These are phyloP conservation scores for Menura novaehollandiae DNA, from an alignment of 2,113 vertebrate genomes.

Conservation along the genomic window DNA sequence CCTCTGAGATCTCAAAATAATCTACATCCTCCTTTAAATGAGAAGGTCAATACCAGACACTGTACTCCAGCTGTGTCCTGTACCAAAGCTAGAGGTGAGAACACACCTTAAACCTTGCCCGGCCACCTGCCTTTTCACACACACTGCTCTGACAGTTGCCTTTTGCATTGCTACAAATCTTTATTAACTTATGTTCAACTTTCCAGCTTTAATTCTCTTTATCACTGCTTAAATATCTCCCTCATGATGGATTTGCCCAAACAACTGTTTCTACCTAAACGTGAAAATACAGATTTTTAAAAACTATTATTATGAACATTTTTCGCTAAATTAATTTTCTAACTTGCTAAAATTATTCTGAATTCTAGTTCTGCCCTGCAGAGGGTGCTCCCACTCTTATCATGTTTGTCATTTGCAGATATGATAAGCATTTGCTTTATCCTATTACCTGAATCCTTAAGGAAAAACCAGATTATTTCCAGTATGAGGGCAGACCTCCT, in stretches of 20 bases:
- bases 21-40: not conserved
- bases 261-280: not conserved
- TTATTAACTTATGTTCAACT: not conserved
- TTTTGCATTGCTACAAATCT: not conserved
- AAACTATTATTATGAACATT: too few relatives aligned
- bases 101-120: not conserved
- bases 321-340: not conserved
- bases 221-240: not conserved
- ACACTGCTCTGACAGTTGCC: not conserved
- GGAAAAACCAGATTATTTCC: not conserved
- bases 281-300: rapidly evolving
- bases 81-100: not conserved
- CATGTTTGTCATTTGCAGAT: not conserved
- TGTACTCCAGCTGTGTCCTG: not conserved
- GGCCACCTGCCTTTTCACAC: not conserved
- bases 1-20: not conserved
- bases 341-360: not conserved
- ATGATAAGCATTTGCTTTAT: not conserved
- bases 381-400: not conserved
- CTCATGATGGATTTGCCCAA: not conserved
- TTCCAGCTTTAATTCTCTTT: not conserved
- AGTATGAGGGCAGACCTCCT: not conserved
- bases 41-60: not conserved
- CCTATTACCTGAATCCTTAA: not conserved
- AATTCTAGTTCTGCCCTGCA: not conserved